Evolutionary conservation across 2,797 vertebrate species (phyloP), one percentile per base, ranked within the genome.

Genomic region (Fratercula arctica): DNA sequence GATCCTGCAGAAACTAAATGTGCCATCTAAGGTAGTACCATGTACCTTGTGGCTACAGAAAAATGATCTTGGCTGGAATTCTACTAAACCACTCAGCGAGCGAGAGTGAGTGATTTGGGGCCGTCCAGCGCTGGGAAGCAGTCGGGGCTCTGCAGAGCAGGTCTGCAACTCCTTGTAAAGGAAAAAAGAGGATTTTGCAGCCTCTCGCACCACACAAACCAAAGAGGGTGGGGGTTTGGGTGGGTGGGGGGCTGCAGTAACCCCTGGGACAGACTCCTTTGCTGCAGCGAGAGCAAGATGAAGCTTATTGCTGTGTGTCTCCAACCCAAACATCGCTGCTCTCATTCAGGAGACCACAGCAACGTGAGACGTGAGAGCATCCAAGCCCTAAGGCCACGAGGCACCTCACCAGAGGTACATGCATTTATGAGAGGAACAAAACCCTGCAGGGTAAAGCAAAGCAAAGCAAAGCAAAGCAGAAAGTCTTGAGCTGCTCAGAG

Each of bases 301-400:
- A 53, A 41, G 18, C 43, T 75, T 35, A 0, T 4, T n/a, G 73
- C 56, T 0, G 0, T 1, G 17, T 39, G 4, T 21, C 35, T 60
- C 68, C 11, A 31, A 16, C 4, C 28, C 4, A 0, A 37, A 5
- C 29, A 33, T 53, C 41, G 0, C 37, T n/a, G 53, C 37, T 25
- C 1, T 5, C 15, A 1, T 50, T 51, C 29, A 46, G 37, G 33
- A 35, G 50, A 37, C 15, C 67, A 35, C 33, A 29, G 70, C 15
- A 4, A 43, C 69, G 3, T 0, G 7, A 87, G 56, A 8, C 0
- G 1, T 1, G 43, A 73, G 14, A 86, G 51, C 60, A 24, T 31
- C 23, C 20, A 15, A 75, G 73, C 77, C 87, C 81, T 2, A 48
- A 31, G 85, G 74, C 56, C 56, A 35, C 10, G 13, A 51, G 90